A percentile compares a stretch with the other conserved stretches of the same genome.
Conservation (phyloP, 2,888 invertebrate species). For the Euproctis similis region DNA sequence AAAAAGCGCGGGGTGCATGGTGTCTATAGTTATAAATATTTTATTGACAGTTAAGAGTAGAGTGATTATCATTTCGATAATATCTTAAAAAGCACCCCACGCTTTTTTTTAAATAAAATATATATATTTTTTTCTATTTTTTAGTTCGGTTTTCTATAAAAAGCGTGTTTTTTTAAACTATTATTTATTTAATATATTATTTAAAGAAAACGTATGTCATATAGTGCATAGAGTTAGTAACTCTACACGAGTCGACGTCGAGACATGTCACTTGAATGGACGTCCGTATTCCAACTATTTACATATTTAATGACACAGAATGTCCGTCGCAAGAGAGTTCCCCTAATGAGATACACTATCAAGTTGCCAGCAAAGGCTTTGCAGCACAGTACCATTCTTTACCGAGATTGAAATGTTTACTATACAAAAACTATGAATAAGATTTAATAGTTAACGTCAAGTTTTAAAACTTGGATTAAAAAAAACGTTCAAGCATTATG, state of each 20-base stretch:
- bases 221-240: conserved; percentile 30
- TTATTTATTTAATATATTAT: no score
- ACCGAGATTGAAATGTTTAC: conserved; percentile 1
- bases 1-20: no score
- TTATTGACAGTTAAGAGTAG: no score
- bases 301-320: conserved; percentile 70
- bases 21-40: no score
- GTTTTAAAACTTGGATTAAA: no score
- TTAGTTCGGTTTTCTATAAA: no score
- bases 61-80: no score
- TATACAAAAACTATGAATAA: background rate
- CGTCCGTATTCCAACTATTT: conserved; percentile 66
- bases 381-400: conserved; percentile 2
- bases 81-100: no score
- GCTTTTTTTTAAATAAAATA: no score
- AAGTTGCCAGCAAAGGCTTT: conserved; percentile 32
- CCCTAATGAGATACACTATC: conserved; percentile 64
- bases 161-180: no score
- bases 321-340: conserved; percentile 50
- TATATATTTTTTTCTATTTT: no score
- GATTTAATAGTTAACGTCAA: background rate
- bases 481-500: no score
- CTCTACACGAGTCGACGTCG: conserved; percentile 39
- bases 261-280: conserved; percentile 66
- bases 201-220: conserved; percentile 10